These are phyloP conservation scores for Phrynocephalus versicolor DNA, from an alignment of 2,113 vertebrate genomes.

Conservation along the genomic window DNA sequence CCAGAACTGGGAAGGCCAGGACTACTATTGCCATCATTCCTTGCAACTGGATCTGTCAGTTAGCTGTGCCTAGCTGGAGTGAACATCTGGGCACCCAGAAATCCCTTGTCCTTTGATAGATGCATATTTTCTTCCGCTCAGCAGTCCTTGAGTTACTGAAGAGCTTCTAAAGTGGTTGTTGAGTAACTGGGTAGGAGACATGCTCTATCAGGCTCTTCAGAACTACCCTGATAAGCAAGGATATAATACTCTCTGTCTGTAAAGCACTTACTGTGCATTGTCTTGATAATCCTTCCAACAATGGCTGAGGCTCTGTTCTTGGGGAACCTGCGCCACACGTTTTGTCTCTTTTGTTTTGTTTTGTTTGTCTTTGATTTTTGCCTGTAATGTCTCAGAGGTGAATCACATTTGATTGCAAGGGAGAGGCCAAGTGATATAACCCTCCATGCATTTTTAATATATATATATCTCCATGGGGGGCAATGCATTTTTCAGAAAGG, in stretches of 20 bases:
- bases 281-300: neutral
- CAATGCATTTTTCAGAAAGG: neutral
- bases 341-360: no score
- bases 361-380: no score
- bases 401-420: neutral
- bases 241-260: no score
- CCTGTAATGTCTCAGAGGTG: neutral
- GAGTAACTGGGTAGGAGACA: neutral
- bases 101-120: no score
- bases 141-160: neutral
- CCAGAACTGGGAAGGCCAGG: neutral
- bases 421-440: no score
- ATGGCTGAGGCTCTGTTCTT: neutral
- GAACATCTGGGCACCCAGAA: no score
- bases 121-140: neutral
- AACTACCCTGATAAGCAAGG: neutral
- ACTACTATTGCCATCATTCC: no score
- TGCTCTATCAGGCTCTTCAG: neutral
- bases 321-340: no score
- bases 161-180: neutral
- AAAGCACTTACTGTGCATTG: neutral
- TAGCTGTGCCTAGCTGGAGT: neutral
- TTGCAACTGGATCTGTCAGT: no score
- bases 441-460: neutral
- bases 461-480: neutral